These are phyloP conservation scores for Lagopus leucura DNA, from an alignment of 2,113 vertebrate genomes.

Conservation along the genomic window DNA sequence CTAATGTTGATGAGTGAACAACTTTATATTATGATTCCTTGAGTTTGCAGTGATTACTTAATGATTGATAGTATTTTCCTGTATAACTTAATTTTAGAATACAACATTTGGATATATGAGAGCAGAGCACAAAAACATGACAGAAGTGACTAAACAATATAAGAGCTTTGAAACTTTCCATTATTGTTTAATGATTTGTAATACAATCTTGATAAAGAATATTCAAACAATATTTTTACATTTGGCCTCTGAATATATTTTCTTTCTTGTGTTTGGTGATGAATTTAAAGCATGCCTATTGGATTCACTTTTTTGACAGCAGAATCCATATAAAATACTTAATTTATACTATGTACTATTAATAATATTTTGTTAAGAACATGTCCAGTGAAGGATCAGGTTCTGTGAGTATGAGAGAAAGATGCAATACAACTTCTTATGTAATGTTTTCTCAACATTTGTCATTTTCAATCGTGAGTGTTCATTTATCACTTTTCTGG, in stretches of 20 bases:
- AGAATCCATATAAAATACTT: background rate
- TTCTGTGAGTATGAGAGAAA: background rate
- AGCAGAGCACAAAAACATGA: background rate
- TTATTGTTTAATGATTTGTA: background rate
- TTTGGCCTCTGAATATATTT: background rate
- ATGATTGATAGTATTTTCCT: background rate
- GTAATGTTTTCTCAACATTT: background rate
- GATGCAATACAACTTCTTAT: background rate
- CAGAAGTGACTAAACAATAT: background rate
- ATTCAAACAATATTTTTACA: background rate
- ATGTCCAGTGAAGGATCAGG: background rate
- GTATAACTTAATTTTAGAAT: background rate
- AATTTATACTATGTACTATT: background rate
- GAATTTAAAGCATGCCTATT: background rate
- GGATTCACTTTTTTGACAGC: background rate
- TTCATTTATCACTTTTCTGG: background rate
- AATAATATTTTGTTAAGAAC: background rate
- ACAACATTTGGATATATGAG: background rate
- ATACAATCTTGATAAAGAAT: background rate
- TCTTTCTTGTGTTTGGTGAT: background rate
- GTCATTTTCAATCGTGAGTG: background rate
- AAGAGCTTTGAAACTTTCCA: background rate
- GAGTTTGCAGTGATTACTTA: too few species aligned
- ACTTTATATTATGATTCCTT: background rate
- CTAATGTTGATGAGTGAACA: background rate